Evolutionary conservation across 2,888 invertebrate genomes (phyloP).

Genomic region (Erpobdella octoculata): DNA sequence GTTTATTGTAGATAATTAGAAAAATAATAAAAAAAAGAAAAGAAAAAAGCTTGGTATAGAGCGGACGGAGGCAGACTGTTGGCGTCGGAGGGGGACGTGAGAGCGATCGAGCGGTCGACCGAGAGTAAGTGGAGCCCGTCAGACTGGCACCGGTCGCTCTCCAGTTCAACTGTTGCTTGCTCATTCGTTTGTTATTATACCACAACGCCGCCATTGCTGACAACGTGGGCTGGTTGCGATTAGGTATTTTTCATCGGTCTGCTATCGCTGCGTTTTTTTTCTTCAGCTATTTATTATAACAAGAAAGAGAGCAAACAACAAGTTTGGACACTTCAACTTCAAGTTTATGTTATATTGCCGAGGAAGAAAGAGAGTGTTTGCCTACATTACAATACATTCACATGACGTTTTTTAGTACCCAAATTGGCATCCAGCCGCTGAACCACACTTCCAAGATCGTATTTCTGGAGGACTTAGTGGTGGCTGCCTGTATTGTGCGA

Average conservation of each 20-base stretch:
- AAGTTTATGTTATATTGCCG: background rate
- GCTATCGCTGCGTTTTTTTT: background rate
- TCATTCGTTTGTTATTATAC: conserved; percentile 9
- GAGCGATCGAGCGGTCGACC: background rate
- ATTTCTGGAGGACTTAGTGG: background rate
- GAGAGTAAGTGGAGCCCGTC: conserved; percentile 23
- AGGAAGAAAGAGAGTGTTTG: background rate
- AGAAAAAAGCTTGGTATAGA: background rate
- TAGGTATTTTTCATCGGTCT: background rate
- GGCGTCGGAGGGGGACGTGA: background rate
- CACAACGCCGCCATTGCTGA: background rate
- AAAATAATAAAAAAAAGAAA: background rate
- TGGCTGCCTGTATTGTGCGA: background rate
- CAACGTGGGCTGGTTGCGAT: background rate
- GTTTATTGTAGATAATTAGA: background rate
- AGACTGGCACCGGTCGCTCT: conserved; percentile 29
- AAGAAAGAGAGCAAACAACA: background rate
- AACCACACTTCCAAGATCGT: no score
- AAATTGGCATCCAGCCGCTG: no score
- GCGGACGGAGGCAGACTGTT: background rate
- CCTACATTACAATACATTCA: no score
- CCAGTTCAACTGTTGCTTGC: conserved; percentile 25
- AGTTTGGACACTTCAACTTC: background rate
- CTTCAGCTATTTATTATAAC: background rate
- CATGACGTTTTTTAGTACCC: no score